Evolutionary conservation across 2,888 invertebrate genomes (phyloP).

Genomic region (Yponomeuta sedellus): DNA sequence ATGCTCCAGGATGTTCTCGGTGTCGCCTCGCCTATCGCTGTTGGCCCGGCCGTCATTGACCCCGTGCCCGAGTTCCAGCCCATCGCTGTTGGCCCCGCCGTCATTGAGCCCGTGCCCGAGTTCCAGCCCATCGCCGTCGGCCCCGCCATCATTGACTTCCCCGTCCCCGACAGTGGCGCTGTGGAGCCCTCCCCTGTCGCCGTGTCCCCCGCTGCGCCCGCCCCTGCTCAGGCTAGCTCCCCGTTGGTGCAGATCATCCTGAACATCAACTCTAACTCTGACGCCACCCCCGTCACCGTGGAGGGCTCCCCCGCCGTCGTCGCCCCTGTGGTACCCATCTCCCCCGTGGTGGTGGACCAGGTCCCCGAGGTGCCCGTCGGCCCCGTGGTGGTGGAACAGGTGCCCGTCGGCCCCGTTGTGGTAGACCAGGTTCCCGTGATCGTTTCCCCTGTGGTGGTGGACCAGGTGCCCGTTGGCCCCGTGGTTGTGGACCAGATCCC

Average conservation of each 20-base stretch:
- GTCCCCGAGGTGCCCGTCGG: constrained; percentile 20
- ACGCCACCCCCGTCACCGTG: constrained; percentile 23
- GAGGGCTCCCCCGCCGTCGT: constrained; percentile 15
- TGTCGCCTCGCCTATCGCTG: constrained; percentile 19
- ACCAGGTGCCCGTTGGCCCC: not conserved
- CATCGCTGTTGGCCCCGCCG: constrained; percentile 23
- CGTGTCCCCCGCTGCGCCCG: constrained; percentile 22
- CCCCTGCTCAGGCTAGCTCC: constrained; percentile 14
- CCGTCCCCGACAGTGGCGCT: constrained; percentile 21
- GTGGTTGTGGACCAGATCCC: constrained; percentile 20
- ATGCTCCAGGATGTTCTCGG: constrained; percentile 30
- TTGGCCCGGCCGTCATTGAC: constrained; percentile 22
- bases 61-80: constrained; percentile 14
- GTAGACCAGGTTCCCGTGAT: not conserved
- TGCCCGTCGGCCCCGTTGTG: constrained; percentile 19
- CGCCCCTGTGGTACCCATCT: not conserved
- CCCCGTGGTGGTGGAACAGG: not conserved
- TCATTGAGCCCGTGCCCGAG: constrained; percentile 16
- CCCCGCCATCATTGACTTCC: constrained; percentile 27
- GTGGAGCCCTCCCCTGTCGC: constrained; percentile 21
- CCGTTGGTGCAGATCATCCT: constrained; percentile 36
- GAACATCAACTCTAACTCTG: constrained; percentile 32
- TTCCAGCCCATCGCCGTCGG: constrained; percentile 27
- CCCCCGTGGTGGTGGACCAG: constrained; percentile 17
- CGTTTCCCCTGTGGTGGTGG: constrained; percentile 20